Conservation (phyloP, 2,113 vertebrate species). For the Cathartes aura region DNA sequence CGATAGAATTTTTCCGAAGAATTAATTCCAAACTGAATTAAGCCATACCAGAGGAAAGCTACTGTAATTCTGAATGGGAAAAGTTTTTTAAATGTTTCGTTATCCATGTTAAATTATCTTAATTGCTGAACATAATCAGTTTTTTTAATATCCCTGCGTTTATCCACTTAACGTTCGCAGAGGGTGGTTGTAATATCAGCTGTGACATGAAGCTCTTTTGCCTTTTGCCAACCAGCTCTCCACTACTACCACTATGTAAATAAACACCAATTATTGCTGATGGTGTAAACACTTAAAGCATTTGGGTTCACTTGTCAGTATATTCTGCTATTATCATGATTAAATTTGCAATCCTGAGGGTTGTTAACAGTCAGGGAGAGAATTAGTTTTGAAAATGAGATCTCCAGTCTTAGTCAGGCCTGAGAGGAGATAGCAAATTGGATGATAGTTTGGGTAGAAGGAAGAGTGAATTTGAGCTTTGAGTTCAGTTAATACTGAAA, state of each 20-base stretch:
- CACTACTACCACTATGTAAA: not conserved
- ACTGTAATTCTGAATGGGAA: not conserved
- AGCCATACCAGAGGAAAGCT: not conserved
- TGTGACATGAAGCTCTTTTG: not conserved
- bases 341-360: not conserved
- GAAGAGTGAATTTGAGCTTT: not conserved
- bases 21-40: not conserved
- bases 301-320: not conserved
- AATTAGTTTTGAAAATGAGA: not conserved
- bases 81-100: not conserved
- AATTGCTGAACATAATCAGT: not conserved
- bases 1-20: not conserved
- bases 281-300: not conserved
- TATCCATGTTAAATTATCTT: not conserved
- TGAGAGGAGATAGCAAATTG: not conserved
- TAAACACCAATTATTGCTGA: not conserved
- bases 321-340: not conserved
- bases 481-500: constrained; percentile 14
- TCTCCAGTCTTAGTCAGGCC: not conserved
- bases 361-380: not conserved
- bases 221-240: not conserved
- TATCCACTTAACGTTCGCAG: not conserved
- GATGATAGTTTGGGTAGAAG: not conserved
- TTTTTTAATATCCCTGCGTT: not conserved
- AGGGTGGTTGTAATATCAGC: not conserved